Conservation (phyloP, 1,140 invertebrate species). For the Schlechtendalia chinensis region DNA sequence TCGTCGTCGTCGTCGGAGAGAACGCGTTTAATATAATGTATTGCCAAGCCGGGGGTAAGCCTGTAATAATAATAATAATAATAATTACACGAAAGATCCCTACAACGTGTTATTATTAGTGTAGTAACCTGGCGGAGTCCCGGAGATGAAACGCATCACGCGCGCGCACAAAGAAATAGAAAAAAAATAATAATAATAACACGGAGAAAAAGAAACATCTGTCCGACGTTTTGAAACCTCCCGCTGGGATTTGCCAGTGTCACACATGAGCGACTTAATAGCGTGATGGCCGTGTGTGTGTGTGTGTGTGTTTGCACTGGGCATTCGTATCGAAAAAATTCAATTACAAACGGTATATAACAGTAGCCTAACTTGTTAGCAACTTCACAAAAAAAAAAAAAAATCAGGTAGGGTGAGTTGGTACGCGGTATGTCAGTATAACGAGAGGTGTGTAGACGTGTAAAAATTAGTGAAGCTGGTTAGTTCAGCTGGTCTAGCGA, state of each 20-base stretch:
- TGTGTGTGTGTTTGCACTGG: no score
- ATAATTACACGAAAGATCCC: constrained; percentile 25
- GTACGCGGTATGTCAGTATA: no score
- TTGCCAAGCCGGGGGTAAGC: neutral
- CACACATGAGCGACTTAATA: constrained; percentile 27
- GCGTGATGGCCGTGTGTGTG: neutral
- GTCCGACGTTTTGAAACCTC: constrained; percentile 35
- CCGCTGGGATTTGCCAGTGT: constrained; percentile 32
- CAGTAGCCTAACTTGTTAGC: no score
- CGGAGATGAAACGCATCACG: neutral
- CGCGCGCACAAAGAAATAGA: neutral
- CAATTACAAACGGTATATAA: constrained; percentile 23
- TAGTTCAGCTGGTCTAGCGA: no score
- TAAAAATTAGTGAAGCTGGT: no score
- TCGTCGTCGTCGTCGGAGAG: neutral
- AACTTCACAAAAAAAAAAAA: no score
- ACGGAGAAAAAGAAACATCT: constrained; percentile 32
- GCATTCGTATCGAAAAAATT: constrained; percentile 23
- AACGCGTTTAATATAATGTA: constrained; percentile 19
- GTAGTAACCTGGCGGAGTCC: neutral
- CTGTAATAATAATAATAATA: constrained; percentile 14
- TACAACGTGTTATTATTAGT: constrained; percentile 13
- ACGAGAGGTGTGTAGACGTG: no score
- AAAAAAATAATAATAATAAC: constrained; percentile 22
- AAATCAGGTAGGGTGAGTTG: no score